These are phyloP conservation scores for Pachydiplax longipennis DNA, from an alignment of 2,888 invertebrate species.

Conservation along the genomic window DNA sequence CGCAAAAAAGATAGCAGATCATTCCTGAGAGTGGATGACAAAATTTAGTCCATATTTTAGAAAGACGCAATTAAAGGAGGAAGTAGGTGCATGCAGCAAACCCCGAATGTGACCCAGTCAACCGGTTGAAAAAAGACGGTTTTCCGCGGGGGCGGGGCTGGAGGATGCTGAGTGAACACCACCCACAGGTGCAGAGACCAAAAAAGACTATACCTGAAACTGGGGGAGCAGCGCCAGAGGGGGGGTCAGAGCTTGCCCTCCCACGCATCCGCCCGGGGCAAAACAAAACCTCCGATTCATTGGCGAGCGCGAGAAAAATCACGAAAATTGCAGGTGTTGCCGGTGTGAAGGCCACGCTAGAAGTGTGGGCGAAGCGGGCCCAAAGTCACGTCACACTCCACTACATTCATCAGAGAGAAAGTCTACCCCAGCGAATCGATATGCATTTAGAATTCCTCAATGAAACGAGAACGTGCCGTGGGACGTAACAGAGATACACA, in stretches of 20 bases:
- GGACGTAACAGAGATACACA: not conserved
- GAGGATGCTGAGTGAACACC: not conserved
- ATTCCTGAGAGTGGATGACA: too few species aligned
- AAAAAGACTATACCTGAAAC: not conserved
- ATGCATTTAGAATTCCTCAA: constrained; percentile 39
- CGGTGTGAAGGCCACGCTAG: not conserved
- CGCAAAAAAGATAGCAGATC: too few species aligned
- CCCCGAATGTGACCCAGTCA: too few species aligned
- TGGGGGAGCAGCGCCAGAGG: not conserved
- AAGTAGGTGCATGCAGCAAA: too few species aligned
- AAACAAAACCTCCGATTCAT: not conserved
- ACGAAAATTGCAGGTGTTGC: constrained; percentile 27
- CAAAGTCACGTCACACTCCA: not conserved
- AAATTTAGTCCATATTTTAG: too few species aligned
- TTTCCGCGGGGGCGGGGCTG: not conserved
- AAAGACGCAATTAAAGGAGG: too few species aligned
- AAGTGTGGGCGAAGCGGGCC: not conserved
- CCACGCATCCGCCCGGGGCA: not conserved
- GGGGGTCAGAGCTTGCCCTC: not conserved
- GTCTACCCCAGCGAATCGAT: not conserved
- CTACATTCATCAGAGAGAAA: not conserved
- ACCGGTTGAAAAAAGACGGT: too few species aligned
- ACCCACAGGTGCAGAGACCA: not conserved
- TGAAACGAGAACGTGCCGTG: not conserved
- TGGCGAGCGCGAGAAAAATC: not conserved